phyloP scores from a whole-genome alignment of 2,888 invertebrate genomes.

The Drosophila atripex region DNA sequence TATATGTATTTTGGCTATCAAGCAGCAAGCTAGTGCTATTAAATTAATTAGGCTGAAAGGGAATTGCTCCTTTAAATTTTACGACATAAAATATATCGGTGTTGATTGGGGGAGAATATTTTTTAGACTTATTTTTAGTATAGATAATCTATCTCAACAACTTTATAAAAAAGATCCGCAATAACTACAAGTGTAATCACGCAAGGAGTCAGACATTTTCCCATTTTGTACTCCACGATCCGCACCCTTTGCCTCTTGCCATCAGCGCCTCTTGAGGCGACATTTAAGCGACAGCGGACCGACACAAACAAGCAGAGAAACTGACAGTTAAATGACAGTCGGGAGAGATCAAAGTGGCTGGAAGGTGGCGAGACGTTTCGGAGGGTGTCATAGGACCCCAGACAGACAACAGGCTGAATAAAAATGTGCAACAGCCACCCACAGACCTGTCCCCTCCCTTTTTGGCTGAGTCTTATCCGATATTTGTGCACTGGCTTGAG shows the following conservation, averaged over 20 bases:
- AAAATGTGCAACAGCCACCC: constrained; percentile 48
- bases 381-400: constrained; percentile 21
- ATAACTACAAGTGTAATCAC: constrained; percentile 24
- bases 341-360: constrained; percentile 37
- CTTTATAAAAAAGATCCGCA: background rate
- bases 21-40: constrained; percentile 37
- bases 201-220: constrained; percentile 14
- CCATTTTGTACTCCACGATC: constrained; percentile 19
- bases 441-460: constrained; percentile 4
- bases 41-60: constrained; percentile 64
- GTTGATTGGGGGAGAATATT: background rate
- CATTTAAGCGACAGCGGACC: constrained; percentile 67
- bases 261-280: constrained; percentile 48
- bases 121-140: background rate
- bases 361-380: background rate
- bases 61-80: constrained; percentile 20
- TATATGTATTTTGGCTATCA: constrained; percentile 8
- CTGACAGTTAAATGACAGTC: constrained; percentile 72
- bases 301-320: constrained; percentile 60
- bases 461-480: constrained; percentile 33
- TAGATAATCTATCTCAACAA: too few relatives aligned
- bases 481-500: constrained; percentile 50
- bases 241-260: constrained; percentile 7
- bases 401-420: constrained; percentile 42
- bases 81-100: background rate